These are phyloP conservation scores for Streptopelia turtur DNA, from an alignment of 2,797 vertebrate species.

Conservation along the genomic window DNA sequence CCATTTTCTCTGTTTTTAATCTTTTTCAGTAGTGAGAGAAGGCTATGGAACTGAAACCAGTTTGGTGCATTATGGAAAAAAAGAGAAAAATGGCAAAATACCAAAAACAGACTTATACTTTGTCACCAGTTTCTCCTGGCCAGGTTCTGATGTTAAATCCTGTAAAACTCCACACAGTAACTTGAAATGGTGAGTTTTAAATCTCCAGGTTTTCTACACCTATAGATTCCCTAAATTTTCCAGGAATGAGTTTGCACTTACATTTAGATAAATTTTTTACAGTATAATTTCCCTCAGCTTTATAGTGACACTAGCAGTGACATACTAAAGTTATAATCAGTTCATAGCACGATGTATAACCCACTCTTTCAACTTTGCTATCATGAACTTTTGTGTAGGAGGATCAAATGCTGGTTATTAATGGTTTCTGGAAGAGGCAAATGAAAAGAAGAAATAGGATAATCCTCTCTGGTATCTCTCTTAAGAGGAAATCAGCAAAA, in stretches of 20 bases:
- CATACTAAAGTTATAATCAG: slow-evolving; percentile 55
- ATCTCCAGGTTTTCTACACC: neutral
- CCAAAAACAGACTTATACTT: neutral
- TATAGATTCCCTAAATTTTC: neutral
- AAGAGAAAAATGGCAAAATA: neutral
- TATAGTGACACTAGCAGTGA: slow-evolving; percentile 49
- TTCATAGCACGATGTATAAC: slow-evolving; percentile 34
- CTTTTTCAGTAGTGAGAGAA: neutral
- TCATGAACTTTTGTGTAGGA: slow-evolving; percentile 67
- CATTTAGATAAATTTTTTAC: slow-evolving; percentile 8
- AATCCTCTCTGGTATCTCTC: slow-evolving; percentile 55
- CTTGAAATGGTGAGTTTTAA: neutral
- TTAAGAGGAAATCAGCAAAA: slow-evolving; percentile 69
- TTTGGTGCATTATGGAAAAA: neutral
- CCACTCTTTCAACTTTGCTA: slow-evolving; percentile 50
- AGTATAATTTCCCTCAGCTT: slow-evolving; percentile 28
- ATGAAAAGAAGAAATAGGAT: slow-evolving; percentile 67
- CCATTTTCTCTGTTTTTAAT: neutral
- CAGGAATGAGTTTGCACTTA: neutral
- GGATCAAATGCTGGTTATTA: slow-evolving; percentile 62
- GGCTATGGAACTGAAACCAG: neutral
- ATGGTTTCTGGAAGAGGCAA: slow-evolving; percentile 52
- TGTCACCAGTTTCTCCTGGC: neutral
- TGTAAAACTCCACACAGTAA: neutral
- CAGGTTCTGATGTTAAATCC: neutral